Percentiles rank a stretch among this genome's conserved stretches.
Conservation (phyloP, 2,113 vertebrate species). For the Ciconia boyciana region DNA sequence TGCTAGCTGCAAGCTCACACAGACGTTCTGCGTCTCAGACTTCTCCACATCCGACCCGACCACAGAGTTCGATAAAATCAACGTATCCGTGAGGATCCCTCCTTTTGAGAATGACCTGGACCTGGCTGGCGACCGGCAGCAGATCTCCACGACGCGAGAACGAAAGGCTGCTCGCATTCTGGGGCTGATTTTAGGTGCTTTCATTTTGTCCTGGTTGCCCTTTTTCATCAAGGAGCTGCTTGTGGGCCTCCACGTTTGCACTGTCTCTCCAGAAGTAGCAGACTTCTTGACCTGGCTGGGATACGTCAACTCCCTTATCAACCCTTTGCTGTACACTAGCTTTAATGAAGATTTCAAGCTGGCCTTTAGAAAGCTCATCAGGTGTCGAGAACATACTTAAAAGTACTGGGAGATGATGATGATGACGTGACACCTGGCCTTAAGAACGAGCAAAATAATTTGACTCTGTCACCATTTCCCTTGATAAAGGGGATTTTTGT, state of each 20-base stretch:
- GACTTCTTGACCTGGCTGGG: conserved; percentile 90
- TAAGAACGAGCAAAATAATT: conserved; percentile 39
- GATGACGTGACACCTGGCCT: conserved; percentile 31
- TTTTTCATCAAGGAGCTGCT: conserved; percentile 91
- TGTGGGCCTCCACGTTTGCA: conserved; percentile 78
- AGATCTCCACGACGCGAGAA: conserved; percentile 83
- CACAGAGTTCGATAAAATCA: conserved; percentile 76
- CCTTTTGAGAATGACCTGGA: conserved; percentile 76
- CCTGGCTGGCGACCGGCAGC: conserved; percentile 74
- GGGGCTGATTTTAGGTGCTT: conserved; percentile 87
- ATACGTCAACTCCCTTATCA: conserved; percentile 90
- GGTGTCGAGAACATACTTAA: conserved; percentile 78
- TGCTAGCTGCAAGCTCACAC: conserved; percentile 79
- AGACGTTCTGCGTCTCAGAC: conserved; percentile 84
- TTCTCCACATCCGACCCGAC: conserved; percentile 81
- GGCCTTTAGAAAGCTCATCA: conserved; percentile 86
- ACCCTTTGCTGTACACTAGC: conserved; percentile 90
- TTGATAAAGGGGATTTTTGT: conserved; percentile 8
- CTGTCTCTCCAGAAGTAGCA: conserved; percentile 76
- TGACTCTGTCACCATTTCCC: neutral
- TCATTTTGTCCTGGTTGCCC: conserved; percentile 89
- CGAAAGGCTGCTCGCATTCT: conserved; percentile 87
- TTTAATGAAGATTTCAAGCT: conserved; percentile 92
- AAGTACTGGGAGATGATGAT: neutral
- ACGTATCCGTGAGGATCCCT: conserved; percentile 59